Percentiles rank a stretch among this genome's conserved stretches.
phyloP scores from a whole-genome alignment of 2,888 invertebrate genomes.

The Lycaena phlaeas region DNA sequence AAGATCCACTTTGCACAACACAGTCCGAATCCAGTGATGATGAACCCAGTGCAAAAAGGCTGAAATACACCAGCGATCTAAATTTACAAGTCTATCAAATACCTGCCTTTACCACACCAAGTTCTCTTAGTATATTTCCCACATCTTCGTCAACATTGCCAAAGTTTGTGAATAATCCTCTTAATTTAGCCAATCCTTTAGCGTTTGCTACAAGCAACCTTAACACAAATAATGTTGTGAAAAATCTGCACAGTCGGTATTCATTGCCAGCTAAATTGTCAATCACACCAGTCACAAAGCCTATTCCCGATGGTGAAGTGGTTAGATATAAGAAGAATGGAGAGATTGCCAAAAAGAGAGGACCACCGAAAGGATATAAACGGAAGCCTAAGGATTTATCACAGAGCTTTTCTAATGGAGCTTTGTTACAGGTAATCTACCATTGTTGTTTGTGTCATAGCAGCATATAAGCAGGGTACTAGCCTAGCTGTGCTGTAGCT shows the following conservation, averaged over 20 bases:
- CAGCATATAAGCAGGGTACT: no score
- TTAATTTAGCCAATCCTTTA: slow-evolving; percentile 55
- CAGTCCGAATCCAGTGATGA: slow-evolving; percentile 54
- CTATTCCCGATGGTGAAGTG: slow-evolving; percentile 36
- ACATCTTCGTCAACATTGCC: slow-evolving; percentile 36
- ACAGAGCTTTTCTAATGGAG: slow-evolving; percentile 40
- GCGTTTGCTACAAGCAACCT: slow-evolving; percentile 37
- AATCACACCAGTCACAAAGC: slow-evolving; percentile 44
- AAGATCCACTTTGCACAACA: slow-evolving; percentile 31
- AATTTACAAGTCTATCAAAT: slow-evolving; percentile 62
- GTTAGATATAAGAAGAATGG: slow-evolving; percentile 64
- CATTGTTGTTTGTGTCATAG: not conserved
- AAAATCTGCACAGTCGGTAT: slow-evolving; percentile 43
- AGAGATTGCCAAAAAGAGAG: slow-evolving; percentile 57
- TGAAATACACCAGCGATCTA: slow-evolving; percentile 43
- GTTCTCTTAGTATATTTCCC: slow-evolving; percentile 47
- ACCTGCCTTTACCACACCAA: slow-evolving; percentile 50
- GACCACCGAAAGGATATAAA: slow-evolving; percentile 61
- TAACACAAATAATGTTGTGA: slow-evolving; percentile 43
- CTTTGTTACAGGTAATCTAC: slow-evolving; percentile 42
- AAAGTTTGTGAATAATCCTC: slow-evolving; percentile 57
- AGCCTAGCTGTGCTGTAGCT: no score
- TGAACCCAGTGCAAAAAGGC: slow-evolving; percentile 46
- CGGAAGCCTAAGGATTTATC: slow-evolving; percentile 56
- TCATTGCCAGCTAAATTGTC: slow-evolving; percentile 53